Conservation (phyloP, 1,140 invertebrate species). For the Pararge aegeria region DNA sequence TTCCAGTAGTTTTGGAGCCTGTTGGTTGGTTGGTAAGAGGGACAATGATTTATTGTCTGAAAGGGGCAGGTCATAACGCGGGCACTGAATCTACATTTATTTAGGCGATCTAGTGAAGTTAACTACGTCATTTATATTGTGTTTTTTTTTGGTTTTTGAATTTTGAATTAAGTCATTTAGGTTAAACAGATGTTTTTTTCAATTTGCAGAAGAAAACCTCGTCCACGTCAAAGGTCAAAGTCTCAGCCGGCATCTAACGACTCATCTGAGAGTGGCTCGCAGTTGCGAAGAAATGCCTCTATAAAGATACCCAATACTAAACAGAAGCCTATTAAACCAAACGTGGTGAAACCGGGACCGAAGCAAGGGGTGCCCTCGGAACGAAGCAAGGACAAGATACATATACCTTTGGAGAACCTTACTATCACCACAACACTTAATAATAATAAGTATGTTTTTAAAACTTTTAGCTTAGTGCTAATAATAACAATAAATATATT, state of each 20-base stretch:
- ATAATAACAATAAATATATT: no score
- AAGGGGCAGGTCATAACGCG: no score
- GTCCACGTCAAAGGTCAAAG: slow-evolving; percentile 53
- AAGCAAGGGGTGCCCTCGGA: slow-evolving; percentile 17
- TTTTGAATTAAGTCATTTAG: no score
- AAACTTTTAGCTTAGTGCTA: background rate
- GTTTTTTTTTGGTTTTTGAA: no score
- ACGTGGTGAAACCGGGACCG: slow-evolving; percentile 15
- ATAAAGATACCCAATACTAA: slow-evolving; percentile 44
- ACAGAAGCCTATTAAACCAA: slow-evolving; percentile 29
- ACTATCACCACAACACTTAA: slow-evolving; percentile 53
- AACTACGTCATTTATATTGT: no score
- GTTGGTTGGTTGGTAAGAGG: no score
- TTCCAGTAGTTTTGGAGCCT: no score
- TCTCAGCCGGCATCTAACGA: slow-evolving; percentile 62
- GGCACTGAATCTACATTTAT: no score
- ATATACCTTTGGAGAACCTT: slow-evolving; percentile 60
- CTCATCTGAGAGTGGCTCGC: slow-evolving; percentile 46
- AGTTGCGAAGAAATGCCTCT: slow-evolving; percentile 51
- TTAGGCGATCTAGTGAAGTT: no score
- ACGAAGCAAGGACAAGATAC: slow-evolving; percentile 42
- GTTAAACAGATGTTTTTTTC: slow-evolving; percentile 4
- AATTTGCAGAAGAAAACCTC: slow-evolving; percentile 35
- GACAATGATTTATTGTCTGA: no score
- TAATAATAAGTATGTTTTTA: slow-evolving; percentile 49